Base-by-base conservation (phyloP, 1,140 invertebrate genomes). In the Drosophila leontia region DNA sequence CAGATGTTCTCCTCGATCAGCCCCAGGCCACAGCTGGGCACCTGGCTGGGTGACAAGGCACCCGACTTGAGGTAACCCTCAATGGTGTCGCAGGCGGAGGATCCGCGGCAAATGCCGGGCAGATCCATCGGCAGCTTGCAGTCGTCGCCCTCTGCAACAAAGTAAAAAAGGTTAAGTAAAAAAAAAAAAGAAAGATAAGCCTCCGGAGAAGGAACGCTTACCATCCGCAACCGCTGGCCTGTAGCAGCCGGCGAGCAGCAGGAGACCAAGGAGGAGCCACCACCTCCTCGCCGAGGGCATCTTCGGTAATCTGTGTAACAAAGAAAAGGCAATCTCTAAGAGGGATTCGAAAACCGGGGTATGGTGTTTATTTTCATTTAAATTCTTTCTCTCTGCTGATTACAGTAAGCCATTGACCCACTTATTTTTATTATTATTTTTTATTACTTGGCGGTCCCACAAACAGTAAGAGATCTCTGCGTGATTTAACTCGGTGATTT, bases 1-100 rank as follows among this genome's bases (percentile, higher is more conserved):
- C 91, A 92, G 12, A 92, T 80, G 13, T 92, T 86, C 80, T 92
- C 91, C 61, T 92, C 91, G 11, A 32, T 48, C 11, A 59, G 13
- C 0, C 56, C 59, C 11, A 88, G 70, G 8, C 84, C 84, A 56
- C 91, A 92, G 35, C 53, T 86, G 37, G 80, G 84, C 39, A 92
- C 69, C 26, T 91, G 79, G 11, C 19, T 50, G 7, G 26, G 19
- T 2, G 71, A 67, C 41, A 91, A 26, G 8, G n/a, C n/a, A 0
- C 72, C 77, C 19, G 64, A 19, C 19, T 41, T 67, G 3, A 90
- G 65, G 17, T 90, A 90, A 7, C 80, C 75, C 1, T 62, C 61
- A 12, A 90, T 51, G 3, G 51, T 56, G 1, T 79, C 50, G 29
- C 85, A 90, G 17, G 47, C 37, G 3, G 86, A 82, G 8, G 86